phyloP scores from a whole-genome alignment of 2,113 vertebrate species.

The Sinocyclocheilus anophthalmus region DNA sequence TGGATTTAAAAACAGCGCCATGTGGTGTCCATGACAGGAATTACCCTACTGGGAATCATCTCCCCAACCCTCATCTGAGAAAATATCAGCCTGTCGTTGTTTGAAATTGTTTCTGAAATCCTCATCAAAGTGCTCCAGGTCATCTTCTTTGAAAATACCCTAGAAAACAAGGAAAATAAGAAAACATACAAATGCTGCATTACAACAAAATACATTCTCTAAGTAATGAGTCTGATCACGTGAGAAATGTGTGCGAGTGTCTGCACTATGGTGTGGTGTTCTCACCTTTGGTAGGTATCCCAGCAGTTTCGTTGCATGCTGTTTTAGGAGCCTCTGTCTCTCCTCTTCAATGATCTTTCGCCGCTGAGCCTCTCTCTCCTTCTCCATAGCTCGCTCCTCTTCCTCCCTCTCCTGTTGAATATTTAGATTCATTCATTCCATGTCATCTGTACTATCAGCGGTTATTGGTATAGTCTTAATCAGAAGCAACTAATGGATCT shows the following conservation, averaged over 20 bases:
- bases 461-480: neutral
- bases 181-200: neutral
- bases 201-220: neutral
- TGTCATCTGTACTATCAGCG: neutral
- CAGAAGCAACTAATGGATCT: neutral
- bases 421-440: conserved; percentile 7
- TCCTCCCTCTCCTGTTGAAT: conserved; percentile 79
- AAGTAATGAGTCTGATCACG: neutral
- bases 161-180: conserved; percentile 61
- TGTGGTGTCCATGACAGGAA: conserved; percentile 65
- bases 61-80: conserved; percentile 70
- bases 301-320: conserved; percentile 84
- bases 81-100: conserved; percentile 62
- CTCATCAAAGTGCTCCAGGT: conserved; percentile 87
- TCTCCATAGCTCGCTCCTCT: conserved; percentile 78
- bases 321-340: conserved; percentile 85
- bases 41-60: conserved; percentile 50
- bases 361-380: conserved; percentile 74
- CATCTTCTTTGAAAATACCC: conserved; percentile 87
- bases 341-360: conserved; percentile 89
- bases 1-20: conserved; percentile 55
- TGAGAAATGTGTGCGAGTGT: neutral
- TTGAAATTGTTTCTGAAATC: conserved; percentile 82
- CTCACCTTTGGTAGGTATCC: conserved; percentile 91
- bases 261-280: neutral